These are phyloP conservation scores for Clepsis dumicolana DNA, from an alignment of 2,888 invertebrate species.

Conservation along the genomic window DNA sequence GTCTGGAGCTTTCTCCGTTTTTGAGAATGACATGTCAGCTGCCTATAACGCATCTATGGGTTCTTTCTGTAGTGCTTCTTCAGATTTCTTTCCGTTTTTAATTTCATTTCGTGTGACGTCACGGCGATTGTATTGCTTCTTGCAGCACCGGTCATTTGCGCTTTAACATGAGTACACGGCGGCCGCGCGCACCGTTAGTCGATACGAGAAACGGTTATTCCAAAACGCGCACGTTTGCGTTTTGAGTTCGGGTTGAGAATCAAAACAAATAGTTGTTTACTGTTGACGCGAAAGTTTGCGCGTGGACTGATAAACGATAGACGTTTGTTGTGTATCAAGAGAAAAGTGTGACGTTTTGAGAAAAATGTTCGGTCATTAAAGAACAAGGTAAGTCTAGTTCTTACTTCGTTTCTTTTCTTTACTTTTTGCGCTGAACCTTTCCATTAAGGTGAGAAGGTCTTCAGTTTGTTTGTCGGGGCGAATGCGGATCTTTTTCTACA, in stretches of 20 bases:
- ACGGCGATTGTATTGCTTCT: constrained; percentile 70
- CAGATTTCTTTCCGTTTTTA: constrained; percentile 62
- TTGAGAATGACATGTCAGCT: constrained; percentile 57
- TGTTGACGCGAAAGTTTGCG: constrained; percentile 58
- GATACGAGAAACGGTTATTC: constrained; percentile 31
- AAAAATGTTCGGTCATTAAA: constrained; percentile 77
- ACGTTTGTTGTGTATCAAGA: constrained; percentile 22
- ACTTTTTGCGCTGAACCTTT: constrained; percentile 49
- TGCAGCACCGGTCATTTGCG: constrained; percentile 67
- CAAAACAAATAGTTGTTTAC: constrained; percentile 51
- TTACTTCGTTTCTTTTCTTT: constrained; percentile 62
- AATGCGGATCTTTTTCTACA: constrained; percentile 30
- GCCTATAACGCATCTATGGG: constrained; percentile 65
- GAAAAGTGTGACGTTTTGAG: constrained; percentile 51
- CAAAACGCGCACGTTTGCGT: constrained; percentile 56
- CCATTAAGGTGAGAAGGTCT: constrained; percentile 37
- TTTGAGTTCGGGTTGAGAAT: constrained; percentile 56
- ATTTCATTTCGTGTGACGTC: constrained; percentile 77
- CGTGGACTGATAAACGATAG: constrained; percentile 38
- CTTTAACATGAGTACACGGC: constrained; percentile 71
- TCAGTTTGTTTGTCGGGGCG: constrained; percentile 31
- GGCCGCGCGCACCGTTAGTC: constrained; percentile 60
- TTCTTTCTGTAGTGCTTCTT: constrained; percentile 68
- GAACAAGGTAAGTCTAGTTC: constrained; percentile 68
- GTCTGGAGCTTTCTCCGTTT: constrained; percentile 68